These are phyloP conservation scores for Aptenodytes patagonicus DNA, from an alignment of 2,113 vertebrate genomes.

Conservation along the genomic window DNA sequence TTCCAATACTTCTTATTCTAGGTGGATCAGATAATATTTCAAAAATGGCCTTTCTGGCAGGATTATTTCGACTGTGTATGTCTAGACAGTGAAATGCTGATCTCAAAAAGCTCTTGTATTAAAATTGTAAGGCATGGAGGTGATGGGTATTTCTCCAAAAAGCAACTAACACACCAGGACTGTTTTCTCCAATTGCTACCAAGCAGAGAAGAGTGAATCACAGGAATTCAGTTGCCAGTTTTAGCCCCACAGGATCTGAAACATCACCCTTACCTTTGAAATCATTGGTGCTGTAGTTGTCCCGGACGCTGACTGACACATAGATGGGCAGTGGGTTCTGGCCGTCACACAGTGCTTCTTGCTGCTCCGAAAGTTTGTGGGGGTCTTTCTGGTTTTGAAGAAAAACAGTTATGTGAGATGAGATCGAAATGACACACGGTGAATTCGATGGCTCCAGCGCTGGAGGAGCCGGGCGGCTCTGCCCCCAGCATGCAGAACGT, in stretches of 20 bases:
- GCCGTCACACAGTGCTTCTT: constrained; percentile 65
- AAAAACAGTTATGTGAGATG: background rate
- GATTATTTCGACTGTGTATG: background rate
- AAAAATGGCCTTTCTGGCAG: background rate
- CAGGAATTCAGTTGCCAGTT: background rate
- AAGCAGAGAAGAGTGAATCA: background rate
- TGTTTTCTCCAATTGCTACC: background rate
- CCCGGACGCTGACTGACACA: constrained; percentile 61
- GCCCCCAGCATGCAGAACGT: rapidly evolving
- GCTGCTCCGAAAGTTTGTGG: constrained; percentile 77
- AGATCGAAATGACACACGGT: rapidly evolving
- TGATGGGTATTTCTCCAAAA: background rate
- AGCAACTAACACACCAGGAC: background rate
- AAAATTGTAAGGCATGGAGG: background rate
- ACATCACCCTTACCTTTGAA: constrained; percentile 72
- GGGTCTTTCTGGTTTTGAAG: constrained; percentile 70
- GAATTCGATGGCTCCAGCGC: rapidly evolving
- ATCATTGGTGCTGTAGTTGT: constrained; percentile 67
- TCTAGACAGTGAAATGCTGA: background rate
- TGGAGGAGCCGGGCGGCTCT: rapidly evolving
- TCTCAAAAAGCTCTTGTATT: background rate
- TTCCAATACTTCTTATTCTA: background rate
- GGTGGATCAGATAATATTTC: background rate
- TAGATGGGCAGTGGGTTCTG: constrained; percentile 83
- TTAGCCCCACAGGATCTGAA: background rate